Base-by-base conservation (phyloP, 2,888 invertebrate species). In the Ormyrus nitidulus region DNA sequence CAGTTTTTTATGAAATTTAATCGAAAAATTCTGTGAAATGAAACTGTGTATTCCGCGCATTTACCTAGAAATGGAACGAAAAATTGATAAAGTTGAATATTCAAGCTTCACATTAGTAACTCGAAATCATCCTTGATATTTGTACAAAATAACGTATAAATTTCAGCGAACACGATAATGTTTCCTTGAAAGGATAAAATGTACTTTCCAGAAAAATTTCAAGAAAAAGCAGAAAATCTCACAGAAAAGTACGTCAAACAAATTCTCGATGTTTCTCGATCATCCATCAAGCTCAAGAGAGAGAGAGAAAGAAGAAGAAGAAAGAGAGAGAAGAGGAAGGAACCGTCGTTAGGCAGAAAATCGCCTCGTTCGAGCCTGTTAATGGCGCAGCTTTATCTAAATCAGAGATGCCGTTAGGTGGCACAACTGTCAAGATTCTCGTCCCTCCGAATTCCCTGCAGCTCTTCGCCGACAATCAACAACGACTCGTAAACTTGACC, bases 311-410 rank as follows among this genome's bases (percentile, higher is more conserved):
- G 9, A 6, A 58, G 34, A 34, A 3, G 10, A 54, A 56, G 1
- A 46, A 54, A 62, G 34, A 1, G 1, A 54, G 54, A 73, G 46
- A 46, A 59, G 44, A 61, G 13, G 46, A 64, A 68, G 11, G 48
- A 59, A 11, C n/a, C 61, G 44, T 34, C n/a, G 0, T 34, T 34
- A 7, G 49, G 11, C 19, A 46, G 34, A 64, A 71, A 71, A 77
- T 77, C 70, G 48, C n/a, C 48, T 62, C 49, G 49, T 70, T 77
- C 56, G 44, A 13, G 61, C 59, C 51, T 68, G 59, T 73, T 78
- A 78, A 78, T 68, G 78, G 71, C 48, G 13, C 10, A 78, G 61
- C 54, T 72, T 78, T 73, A 68, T 78, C 58, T 78, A 73, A 78
- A 78, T 78, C 61, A 72, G 68, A 72, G 61, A 13, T 11, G n/a